Evolutionary conservation across 2,888 invertebrate species (phyloP).

Genomic region (Drosophila nr. perissopoda): DNA sequence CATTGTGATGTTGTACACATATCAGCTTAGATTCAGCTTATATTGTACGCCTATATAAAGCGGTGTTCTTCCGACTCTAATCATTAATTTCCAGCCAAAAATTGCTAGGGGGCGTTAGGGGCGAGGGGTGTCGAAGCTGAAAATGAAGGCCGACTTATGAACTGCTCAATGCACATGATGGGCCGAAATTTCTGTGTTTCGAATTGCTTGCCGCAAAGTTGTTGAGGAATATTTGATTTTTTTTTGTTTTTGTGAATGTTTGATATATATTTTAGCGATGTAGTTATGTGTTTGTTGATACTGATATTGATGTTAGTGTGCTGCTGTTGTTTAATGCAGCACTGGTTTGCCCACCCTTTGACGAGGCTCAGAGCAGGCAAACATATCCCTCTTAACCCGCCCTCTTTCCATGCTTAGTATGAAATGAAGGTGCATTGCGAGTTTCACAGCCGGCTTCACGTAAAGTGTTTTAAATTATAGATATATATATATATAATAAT

Average conservation of each 20-base stretch:
- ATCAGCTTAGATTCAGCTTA: conserved; percentile 15
- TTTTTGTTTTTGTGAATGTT: conserved; percentile 14
- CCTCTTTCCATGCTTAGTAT: conserved; percentile 81
- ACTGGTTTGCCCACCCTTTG: conserved; percentile 57
- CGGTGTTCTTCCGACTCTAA: conserved; percentile 64
- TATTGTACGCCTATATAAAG: conserved; percentile 64
- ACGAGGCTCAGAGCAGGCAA: conserved; percentile 63
- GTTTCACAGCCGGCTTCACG: conserved; percentile 11
- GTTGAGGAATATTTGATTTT: conserved; percentile 61
- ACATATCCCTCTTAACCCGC: conserved; percentile 82
- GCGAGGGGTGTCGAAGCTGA: conserved; percentile 6
- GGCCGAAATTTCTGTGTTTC: conserved; percentile 59
- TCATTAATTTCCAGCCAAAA: conserved; percentile 41
- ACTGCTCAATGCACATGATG: conserved; percentile 62
- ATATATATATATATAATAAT: not conserved
- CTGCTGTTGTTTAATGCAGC: conserved; percentile 44
- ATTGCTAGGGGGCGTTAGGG: conserved; percentile 55
- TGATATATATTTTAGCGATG: conserved; percentile 33
- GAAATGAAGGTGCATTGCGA: conserved; percentile 56
- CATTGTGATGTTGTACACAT: conserved; percentile 44
- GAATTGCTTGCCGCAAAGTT: conserved; percentile 40
- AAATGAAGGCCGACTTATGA: conserved; percentile 40
- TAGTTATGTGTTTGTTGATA: conserved; percentile 41
- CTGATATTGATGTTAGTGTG: conserved; percentile 40
- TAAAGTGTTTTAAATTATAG: not conserved